Evolutionary conservation across 35 echinoderm and acorn worm species (phyloP), one percentile per base, ranked within the genome.

Genomic region (Anneissia japonica): DNA sequence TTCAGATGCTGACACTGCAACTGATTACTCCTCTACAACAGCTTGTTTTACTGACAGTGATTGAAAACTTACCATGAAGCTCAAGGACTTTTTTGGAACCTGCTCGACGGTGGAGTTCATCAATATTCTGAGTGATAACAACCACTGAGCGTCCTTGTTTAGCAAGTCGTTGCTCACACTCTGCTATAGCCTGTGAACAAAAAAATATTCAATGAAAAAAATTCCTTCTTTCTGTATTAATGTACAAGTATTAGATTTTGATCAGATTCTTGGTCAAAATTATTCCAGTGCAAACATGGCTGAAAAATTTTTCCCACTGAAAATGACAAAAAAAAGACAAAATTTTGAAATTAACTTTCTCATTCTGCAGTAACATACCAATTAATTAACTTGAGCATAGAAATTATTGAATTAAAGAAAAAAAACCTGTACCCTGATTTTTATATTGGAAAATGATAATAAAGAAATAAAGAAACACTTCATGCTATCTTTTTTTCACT

Each of bases 121-220:
- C 95, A 31, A 98, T 98, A 35, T 98, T 98, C 88, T 98, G 95
- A 31, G 95, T 98, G 74, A 98, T 86, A 31, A 98, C 95, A 34
- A 83, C 55, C 13, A 98, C 91, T 86, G 74, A 85, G 0, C 95
- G 85, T 5, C 76, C 87, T 77, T 98, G 95, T 36, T 89, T 91
- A 19, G 36, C 74, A 0, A 98, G 64, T 35, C 95, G 74, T 73
- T 90, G 40, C 74, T 98, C 88, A 91, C 88, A 93, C 38, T 89
- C 95, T 30, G 95, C 95, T 74, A 98, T 94, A 16, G 95, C 95
- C 89, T 94, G 23, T 36, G 23, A 76, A 81, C 28, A 87, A 17
- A 73, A 31, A 72, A 76, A 35, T 43, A 76, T 38, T 29, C 30
- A 23, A 19, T 36, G 34, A 0, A 19, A 82, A 38, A 16, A 82